Conservation (phyloP, 2,797 vertebrate genomes). For the Characodon lateralis region DNA sequence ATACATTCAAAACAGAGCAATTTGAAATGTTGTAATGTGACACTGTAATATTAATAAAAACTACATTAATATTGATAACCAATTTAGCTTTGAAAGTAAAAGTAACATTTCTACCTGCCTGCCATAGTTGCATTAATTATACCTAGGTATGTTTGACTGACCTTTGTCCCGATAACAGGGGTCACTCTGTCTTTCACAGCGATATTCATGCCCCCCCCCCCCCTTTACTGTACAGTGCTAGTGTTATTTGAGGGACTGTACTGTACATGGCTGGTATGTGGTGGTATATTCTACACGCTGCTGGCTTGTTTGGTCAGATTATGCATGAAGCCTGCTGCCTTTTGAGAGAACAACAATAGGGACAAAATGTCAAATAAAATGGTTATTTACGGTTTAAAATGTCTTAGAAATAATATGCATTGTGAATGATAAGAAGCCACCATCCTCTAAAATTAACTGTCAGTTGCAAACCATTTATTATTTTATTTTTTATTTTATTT, state of each 20-base stretch:
- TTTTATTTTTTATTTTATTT: conserved; percentile 23
- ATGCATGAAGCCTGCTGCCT: neutral
- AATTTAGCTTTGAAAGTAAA: neutral
- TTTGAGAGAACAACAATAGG: conserved; percentile 4
- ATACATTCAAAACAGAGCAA: neutral
- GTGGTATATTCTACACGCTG: conserved; percentile 42
- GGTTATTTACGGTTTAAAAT: neutral
- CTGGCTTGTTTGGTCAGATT: conserved; percentile 18
- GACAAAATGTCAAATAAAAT: neutral
- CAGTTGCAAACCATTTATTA: neutral
- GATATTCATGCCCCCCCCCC: conserved; percentile 35
- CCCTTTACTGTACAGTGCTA: conserved; percentile 34
- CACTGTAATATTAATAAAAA: neutral
- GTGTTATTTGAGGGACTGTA: conserved; percentile 34
- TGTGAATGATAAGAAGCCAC: fast-evolving
- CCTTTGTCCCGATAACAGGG: conserved; percentile 42
- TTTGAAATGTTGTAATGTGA: neutral
- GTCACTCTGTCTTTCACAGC: conserved; percentile 43
- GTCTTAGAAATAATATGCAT: neutral
- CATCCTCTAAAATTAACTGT: neutral
- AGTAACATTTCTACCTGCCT: neutral
- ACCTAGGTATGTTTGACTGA: conserved; percentile 15
- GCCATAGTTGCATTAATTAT: conserved; percentile 1
- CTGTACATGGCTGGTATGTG: conserved; percentile 27
- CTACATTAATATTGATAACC: neutral